A percentile compares a stretch with the other conserved stretches of the same genome.
Evolutionary conservation across 2,113 vertebrate species (phyloP).

Genomic region (Camelus bactrianus): DNA sequence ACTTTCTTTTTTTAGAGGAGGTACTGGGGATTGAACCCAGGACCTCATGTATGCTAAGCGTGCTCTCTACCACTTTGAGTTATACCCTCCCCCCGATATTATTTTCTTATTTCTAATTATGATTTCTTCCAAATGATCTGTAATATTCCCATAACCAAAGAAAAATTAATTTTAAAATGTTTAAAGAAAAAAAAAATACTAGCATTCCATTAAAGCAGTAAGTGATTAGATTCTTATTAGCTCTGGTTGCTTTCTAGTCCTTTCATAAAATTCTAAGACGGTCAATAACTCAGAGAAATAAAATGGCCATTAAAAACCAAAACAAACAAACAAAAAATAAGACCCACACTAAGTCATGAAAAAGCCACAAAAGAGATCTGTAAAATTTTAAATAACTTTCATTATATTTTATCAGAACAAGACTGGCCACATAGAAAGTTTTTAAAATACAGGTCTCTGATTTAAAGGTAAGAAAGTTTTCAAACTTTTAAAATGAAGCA

Average conservation of each 20-base stretch:
- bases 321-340: neutral
- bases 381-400: neutral
- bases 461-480: neutral
- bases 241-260: neutral
- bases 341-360: neutral
- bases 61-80: no score
- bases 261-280: constrained; percentile 23
- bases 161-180: neutral
- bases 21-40: no score
- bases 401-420: neutral
- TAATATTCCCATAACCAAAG: neutral
- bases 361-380: neutral
- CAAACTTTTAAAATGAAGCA: neutral
- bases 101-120: neutral
- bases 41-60: no score
- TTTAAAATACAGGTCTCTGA: constrained; percentile 4
- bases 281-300: neutral
- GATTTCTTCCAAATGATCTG: neutral
- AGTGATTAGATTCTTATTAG: neutral
- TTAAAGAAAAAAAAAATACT: neutral
- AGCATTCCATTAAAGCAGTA: neutral
- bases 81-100: neutral
- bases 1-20: no score
- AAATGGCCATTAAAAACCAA: neutral
- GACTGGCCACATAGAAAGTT: neutral